These are phyloP conservation scores for Paramuricea clavata DNA, from an alignment of 92 coral and sea anemone species.

Conservation along the genomic window DNA sequence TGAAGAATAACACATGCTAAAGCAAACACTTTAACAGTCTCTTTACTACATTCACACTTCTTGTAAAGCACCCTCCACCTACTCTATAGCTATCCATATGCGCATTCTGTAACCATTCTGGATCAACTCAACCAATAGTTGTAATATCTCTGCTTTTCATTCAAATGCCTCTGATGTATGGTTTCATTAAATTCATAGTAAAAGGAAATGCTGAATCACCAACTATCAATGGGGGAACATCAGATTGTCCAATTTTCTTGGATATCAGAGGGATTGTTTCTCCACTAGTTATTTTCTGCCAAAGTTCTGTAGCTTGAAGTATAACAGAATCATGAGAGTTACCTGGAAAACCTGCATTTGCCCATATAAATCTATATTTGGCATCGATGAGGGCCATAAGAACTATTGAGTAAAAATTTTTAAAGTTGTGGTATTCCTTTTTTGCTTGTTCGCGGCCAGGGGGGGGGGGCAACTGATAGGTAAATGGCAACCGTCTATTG, in stretches of 20 bases:
- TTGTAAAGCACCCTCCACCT: conserved; percentile 42
- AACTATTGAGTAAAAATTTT: conserved; percentile 62
- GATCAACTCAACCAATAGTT: too few relatives aligned
- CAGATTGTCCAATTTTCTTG: conserved; percentile 30
- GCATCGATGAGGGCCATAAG: conserved; percentile 62
- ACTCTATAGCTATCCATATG: conserved; percentile 21
- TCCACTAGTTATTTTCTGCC: conserved; percentile 45
- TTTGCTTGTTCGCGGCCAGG: conserved; percentile 44
- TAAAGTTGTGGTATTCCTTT: conserved; percentile 64
- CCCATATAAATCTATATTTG: conserved; percentile 60
- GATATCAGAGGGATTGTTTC: conserved; percentile 46
- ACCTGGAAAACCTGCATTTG: conserved; percentile 65
- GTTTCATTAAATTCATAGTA: conserved; percentile 24
- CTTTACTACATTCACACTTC: conserved; percentile 44
- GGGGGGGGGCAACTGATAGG: conserved; percentile 51
- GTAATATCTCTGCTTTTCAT: neutral
- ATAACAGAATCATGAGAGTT: conserved; percentile 64
- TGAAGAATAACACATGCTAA: conserved; percentile 48
- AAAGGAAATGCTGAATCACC: conserved; percentile 48
- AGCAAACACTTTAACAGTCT: conserved; percentile 30
- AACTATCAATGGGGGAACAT: conserved; percentile 42
- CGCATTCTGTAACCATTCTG: conserved; percentile 28
- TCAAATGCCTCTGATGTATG: conserved; percentile 21
- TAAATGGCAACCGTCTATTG: conserved; percentile 50
- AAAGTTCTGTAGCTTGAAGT: conserved; percentile 50